These are phyloP conservation scores for Galagoides demidoff DNA, from an alignment of 2,797 vertebrate genomes.

Conservation along the genomic window DNA sequence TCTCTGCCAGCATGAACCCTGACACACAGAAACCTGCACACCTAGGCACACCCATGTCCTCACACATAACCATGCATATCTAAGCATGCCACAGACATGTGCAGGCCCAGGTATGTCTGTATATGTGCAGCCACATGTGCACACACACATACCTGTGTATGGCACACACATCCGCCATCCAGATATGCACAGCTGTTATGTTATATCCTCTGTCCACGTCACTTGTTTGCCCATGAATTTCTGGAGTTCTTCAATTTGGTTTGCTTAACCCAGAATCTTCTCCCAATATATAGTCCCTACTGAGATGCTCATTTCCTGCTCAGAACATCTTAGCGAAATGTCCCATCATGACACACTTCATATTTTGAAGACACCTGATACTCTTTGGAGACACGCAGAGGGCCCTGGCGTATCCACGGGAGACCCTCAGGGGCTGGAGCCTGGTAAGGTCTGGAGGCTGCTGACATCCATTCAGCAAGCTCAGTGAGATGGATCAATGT, in stretches of 20 bases:
- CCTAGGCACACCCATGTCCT: not conserved
- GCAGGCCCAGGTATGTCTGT: not conserved
- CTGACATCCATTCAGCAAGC: not conserved
- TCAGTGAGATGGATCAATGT: not conserved
- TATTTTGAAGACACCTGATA: not conserved
- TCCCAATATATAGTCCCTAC: not conserved
- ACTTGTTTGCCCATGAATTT: not conserved
- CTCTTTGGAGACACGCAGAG: not conserved
- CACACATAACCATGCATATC: too few relatives aligned
- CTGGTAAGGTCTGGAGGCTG: not conserved
- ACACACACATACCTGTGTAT: not conserved
- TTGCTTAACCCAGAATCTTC: not conserved
- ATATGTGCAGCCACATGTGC: not conserved
- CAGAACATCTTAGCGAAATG: not conserved
- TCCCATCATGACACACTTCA: not conserved
- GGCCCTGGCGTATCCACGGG: rapidly evolving
- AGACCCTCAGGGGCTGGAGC: not conserved
- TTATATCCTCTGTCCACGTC: too few relatives aligned
- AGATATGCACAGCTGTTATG: rapidly evolving
- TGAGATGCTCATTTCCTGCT: constrained; percentile 50
- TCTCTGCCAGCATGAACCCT: too few relatives aligned
- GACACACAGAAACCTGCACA: not conserved
- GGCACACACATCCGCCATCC: too few relatives aligned
- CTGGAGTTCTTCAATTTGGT: not conserved
- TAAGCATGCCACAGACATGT: not conserved